Base-by-base conservation (phyloP, 2,797 vertebrate species). In the Neosalanx taihuensis region DNA sequence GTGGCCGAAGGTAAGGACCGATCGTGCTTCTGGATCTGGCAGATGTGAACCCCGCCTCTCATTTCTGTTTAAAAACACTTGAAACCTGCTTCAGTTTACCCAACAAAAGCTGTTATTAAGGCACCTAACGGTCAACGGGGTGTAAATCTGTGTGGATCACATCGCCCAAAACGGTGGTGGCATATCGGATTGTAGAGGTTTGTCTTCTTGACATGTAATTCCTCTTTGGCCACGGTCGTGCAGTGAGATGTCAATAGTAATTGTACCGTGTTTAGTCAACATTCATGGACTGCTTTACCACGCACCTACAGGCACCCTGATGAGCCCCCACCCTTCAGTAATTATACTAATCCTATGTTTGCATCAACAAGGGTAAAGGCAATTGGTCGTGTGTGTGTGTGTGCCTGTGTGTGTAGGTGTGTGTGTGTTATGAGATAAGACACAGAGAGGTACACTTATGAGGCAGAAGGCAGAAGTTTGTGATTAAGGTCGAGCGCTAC, bases 1-100 rank as follows among this genome's bases (percentile, higher is more conserved):
- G 91, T 91, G 85, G 92, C 92, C 3, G 92, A 92, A 91, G 92
- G 65, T 67, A 56, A 17, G 12, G 13, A 18, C 51, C 51, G 51
- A n/a, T 56, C 6, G 51, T 56, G 51, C 15, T 56, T 3, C 51
- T 56, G 5, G 18, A 56, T 17, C 51, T 17, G 51, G 18, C 17
- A 17, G 10, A 17, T 10, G 18, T 56, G 41, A 46, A 41, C 10
- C 41, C 41, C 0, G 23, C 23, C 9, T 56, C 6, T 56, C 17
- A n/a, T 17, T 56, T 56, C 18, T 56, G 51, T 6, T 17, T 26
- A 26, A 18, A n/a, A 56, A 5, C 51, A 56, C 51, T 56, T 46
- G 37, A 46, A 46, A 46, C 41, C 7, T 46, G 41, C 13, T 46
- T 46, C 41, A 46, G 41, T 46, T 46, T 46, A 46, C 41, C 10